Evolutionary conservation across 2,888 invertebrate species (phyloP).

Genomic region (Gasteruption jaculator): DNA sequence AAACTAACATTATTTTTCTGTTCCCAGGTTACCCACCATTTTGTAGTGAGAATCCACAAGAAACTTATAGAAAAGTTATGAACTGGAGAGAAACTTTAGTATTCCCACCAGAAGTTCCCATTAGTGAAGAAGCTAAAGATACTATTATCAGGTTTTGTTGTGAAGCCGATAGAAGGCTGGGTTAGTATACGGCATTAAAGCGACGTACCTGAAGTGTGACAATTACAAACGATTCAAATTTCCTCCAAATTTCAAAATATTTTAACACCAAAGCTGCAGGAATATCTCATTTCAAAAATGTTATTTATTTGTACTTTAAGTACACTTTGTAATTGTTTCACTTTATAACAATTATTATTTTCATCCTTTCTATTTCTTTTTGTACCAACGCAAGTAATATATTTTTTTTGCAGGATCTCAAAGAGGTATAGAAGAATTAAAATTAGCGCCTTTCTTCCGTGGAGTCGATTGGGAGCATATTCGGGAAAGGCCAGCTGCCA

Average conservation of each 20-base stretch:
- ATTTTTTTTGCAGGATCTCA: conserved; percentile 66
- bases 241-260: no score
- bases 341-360: no score
- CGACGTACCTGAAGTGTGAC: not conserved
- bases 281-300: not conserved
- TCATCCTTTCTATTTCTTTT: not conserved
- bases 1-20: not conserved
- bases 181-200: conserved; percentile 30
- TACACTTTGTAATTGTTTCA: no score
- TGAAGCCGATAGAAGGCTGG: conserved; percentile 86
- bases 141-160: conserved; percentile 96
- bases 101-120: conserved; percentile 99
- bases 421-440: conserved; percentile 90
- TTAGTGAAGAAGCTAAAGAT: conserved; percentile 95
- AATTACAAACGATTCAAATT: not conserved
- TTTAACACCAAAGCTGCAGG: no score
- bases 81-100: conserved; percentile 98
- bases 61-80: conserved; percentile 97
- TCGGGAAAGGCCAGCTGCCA: conserved; percentile 95
- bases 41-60: conserved; percentile 97
- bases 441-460: conserved; percentile 88
- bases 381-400: not conserved
- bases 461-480: conserved; percentile 99
- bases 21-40: conserved; percentile 90
- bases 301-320: not conserved